phyloP scores from a whole-genome alignment of 2,113 vertebrate species.

The Mus musculus region DNA sequence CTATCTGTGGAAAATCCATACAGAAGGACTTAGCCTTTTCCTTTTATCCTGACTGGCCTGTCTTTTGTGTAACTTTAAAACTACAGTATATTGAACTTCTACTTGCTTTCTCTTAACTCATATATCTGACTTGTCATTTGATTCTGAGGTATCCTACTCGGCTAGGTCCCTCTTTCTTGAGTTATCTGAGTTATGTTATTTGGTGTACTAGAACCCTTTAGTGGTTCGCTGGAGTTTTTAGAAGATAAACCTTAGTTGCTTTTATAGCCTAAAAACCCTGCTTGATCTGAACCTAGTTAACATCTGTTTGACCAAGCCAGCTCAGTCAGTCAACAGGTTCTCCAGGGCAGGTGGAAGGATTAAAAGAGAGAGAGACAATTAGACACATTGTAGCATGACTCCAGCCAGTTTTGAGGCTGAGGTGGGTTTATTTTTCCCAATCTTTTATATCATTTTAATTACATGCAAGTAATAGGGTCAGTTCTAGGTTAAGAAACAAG shows the following conservation, averaged over 20 bases:
- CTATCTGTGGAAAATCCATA: background rate
- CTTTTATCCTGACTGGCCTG: background rate
- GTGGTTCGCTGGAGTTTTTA: constrained; percentile 1
- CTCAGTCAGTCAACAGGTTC: no score
- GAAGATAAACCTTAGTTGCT: background rate
- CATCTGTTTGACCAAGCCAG: background rate
- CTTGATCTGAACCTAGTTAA: background rate
- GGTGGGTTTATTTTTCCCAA: no score
- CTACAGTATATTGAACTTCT: background rate
- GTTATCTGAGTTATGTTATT: constrained; percentile 3
- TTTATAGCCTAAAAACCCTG: background rate
- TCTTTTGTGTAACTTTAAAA: background rate
- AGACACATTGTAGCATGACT: no score
- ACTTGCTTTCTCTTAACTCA: background rate
- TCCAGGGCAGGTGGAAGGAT: no score
- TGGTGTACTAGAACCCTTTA: background rate
- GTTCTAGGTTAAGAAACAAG: no score
- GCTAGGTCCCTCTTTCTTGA: background rate
- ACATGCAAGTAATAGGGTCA: no score
- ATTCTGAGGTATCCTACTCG: background rate
- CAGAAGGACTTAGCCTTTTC: constrained; percentile 15
- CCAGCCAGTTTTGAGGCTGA: no score
- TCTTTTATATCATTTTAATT: no score
- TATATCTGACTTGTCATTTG: constrained; percentile 27
- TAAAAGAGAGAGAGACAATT: no score